phyloP scores from a whole-genome alignment of 2,888 invertebrate species.

The Mellilla xanthometata region DNA sequence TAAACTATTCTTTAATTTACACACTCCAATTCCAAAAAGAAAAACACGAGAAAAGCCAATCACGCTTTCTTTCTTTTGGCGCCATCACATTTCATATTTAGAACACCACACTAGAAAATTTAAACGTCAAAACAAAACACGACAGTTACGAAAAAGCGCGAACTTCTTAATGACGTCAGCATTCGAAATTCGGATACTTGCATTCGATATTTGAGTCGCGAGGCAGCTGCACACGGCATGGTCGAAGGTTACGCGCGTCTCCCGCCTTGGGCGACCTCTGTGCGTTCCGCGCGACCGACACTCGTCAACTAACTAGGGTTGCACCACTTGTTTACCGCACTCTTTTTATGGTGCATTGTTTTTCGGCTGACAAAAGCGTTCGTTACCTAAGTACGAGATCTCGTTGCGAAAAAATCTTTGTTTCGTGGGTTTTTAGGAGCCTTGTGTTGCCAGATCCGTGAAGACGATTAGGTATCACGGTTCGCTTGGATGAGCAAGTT shows the following conservation, averaged over 20 bases:
- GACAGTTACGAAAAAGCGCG: background rate
- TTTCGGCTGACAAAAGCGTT: constrained; percentile 46
- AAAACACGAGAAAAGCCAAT: background rate
- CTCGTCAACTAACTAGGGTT: constrained; percentile 69
- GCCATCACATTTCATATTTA: too few relatives aligned
- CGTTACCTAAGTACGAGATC: constrained; percentile 53
- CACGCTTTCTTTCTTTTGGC: background rate
- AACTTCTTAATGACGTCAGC: background rate
- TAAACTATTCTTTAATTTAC: too few relatives aligned
- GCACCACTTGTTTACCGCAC: constrained; percentile 57
- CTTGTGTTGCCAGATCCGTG: constrained; percentile 14
- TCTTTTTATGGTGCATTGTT: constrained; percentile 72
- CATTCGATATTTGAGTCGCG: constrained; percentile 66
- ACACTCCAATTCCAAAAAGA: background rate
- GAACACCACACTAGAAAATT: background rate
- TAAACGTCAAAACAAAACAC: background rate
- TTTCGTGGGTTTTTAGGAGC: constrained; percentile 36
- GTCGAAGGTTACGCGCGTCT: constrained; percentile 53
- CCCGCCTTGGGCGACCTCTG: constrained; percentile 48
- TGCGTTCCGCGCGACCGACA: constrained; percentile 66
- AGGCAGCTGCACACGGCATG: constrained; percentile 72
- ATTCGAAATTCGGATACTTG: constrained; percentile 57
- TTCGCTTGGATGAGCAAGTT: background rate
- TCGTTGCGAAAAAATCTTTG: constrained; percentile 53
- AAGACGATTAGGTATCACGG: constrained; percentile 2